phyloP scores from a whole-genome alignment of 1,140 invertebrate genomes.

The Pachypeltis micranthus region DNA sequence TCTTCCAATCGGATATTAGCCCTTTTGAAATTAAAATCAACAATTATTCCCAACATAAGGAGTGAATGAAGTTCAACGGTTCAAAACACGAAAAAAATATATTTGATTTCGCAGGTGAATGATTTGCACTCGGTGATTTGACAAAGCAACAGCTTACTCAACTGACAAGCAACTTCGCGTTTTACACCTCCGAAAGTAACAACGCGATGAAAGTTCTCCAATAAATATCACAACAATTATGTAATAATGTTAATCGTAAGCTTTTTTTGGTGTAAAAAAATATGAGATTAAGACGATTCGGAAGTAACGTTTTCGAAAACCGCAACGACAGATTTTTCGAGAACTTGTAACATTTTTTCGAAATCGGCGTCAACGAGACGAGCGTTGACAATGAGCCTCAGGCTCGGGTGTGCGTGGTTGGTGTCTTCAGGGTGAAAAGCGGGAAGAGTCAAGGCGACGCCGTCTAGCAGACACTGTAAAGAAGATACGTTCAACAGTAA shows the following conservation, averaged over 20 bases:
- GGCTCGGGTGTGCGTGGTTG: slow-evolving; percentile 13
- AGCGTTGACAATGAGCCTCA: slow-evolving; percentile 19
- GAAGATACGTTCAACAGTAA: slow-evolving; percentile 2
- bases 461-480: slow-evolving; percentile 20
- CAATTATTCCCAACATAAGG: too few species aligned
- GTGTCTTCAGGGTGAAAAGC: slow-evolving; percentile 18
- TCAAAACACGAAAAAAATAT: too few species aligned
- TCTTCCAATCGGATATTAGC: too few species aligned
- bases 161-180: too few species aligned
- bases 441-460: slow-evolving; percentile 18
- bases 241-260: not conserved
- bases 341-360: not conserved
- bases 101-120: too few species aligned
- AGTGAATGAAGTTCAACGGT: too few species aligned
- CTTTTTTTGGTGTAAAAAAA: not conserved
- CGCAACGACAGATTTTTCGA: not conserved
- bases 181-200: too few species aligned
- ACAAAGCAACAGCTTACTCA: too few species aligned
- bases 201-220: too few species aligned
- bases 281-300: not conserved
- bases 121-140: too few species aligned
- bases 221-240: too few species aligned
- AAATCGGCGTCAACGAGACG: slow-evolving; percentile 16
- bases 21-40: too few species aligned
- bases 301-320: not conserved